Evolutionary conservation across 2,113 vertebrate species (phyloP), one percentile per base, ranked within the genome.

Genomic region (Prietella phreatophila): DNA sequence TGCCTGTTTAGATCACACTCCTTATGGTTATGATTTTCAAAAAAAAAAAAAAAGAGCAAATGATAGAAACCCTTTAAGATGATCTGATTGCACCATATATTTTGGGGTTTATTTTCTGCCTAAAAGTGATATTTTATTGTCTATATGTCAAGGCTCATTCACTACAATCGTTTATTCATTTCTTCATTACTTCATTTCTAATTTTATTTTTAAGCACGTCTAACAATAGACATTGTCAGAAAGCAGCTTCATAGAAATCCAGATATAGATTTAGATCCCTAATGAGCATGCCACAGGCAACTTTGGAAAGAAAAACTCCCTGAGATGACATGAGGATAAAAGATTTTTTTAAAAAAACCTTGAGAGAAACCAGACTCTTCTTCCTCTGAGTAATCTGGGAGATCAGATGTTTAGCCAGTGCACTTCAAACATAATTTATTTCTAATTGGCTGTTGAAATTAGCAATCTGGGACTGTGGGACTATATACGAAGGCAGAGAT

Each of bases 401-500:
- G 53, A 55, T 80, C 53, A 80, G 78, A 80, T 80, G 50, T 60
- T 58, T 82, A 15, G 10, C 30, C 27, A 60, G 33, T 60, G 50
- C 56, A 25, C 33, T 60, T 60, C 39, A 36, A 82, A 36, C 9
- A 60, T 61, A 13, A 60, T 82, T 39, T 82, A 82, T 60, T 61
- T 39, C 80, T 39, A 39, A 39, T 14, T 82, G 56, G 30, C 30
- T 60, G 30, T 60, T 60, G 20, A 36, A 82, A 82, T 36, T 60
- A 82, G 30, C 25, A 81, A 36, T 81, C 30, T 5, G 14, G 39
- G 61, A 27, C 56, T 33, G 1, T 17, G 81, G 8, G 15, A 42
- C 36, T 65, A 1, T 42, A 84, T n/a, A 69, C 69, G n/a, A 84
- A 33, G n/a, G 20, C 15, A 69, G 65, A 84, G n/a, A 73, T 85